Evolutionary conservation across 2,113 vertebrate genomes (phyloP).

Genomic region (Zosterops hypoxanthus): DNA sequence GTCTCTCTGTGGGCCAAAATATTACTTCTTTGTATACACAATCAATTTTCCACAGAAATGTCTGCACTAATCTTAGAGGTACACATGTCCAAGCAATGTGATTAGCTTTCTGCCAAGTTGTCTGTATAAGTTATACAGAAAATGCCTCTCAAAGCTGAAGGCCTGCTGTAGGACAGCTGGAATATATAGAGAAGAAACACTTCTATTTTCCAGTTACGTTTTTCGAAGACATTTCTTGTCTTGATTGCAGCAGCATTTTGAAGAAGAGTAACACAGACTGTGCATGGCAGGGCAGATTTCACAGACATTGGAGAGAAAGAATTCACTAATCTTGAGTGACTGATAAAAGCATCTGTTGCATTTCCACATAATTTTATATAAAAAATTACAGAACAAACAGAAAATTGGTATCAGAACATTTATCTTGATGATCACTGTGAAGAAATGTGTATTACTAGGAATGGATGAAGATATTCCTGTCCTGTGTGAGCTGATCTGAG

Average conservation of each 20-base stretch:
- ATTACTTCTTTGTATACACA: not conserved
- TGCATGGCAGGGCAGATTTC: not conserved
- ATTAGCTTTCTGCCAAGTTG: slow-evolving; percentile 22
- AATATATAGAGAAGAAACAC: not conserved
- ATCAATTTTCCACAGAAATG: not conserved
- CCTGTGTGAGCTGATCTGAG: not conserved
- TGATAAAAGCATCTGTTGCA: not conserved
- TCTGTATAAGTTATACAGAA: not conserved
- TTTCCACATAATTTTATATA: not conserved
- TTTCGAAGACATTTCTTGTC: not conserved
- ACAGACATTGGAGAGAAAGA: not conserved
- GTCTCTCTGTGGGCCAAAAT: not conserved
- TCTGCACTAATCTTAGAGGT: not conserved
- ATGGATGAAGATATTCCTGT: not conserved
- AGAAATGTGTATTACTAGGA: not conserved
- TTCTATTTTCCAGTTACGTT: not conserved
- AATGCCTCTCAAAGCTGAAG: not conserved
- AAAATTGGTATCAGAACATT: not conserved
- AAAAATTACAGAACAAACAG: not conserved
- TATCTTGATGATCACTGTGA: not conserved
- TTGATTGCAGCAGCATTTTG: not conserved
- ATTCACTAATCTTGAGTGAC: not conserved
- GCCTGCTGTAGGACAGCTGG: not conserved
- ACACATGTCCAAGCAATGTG: not conserved
- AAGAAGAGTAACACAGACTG: not conserved